These are phyloP conservation scores for Okapia johnstoni DNA, from an alignment of 2,113 vertebrate genomes.

Conservation along the genomic window DNA sequence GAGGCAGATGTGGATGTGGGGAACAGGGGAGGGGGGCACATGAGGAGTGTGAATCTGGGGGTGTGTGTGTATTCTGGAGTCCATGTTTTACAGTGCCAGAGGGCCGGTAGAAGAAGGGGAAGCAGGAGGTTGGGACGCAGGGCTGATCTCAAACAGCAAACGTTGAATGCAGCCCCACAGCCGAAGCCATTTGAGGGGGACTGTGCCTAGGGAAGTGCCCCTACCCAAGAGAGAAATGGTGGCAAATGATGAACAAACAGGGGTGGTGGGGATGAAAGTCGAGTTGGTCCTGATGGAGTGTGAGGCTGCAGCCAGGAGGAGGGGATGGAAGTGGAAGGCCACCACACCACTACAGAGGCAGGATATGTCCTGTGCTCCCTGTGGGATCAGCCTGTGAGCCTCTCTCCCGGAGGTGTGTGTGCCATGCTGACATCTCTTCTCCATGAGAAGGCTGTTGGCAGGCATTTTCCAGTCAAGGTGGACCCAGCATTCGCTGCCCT, in stretches of 20 bases:
- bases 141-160: neutral
- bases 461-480: neutral
- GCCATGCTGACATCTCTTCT: neutral
- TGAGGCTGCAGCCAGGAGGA: neutral
- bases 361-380: neutral
- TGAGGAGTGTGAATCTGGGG: neutral
- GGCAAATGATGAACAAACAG: neutral
- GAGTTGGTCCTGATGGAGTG: neutral
- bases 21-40: too few relatives aligned
- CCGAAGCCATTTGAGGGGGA: neutral
- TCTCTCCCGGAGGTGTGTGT: rapidly evolving
- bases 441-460: too few relatives aligned
- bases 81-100: too few relatives aligned
- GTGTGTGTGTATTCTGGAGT: neutral
- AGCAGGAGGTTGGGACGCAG: neutral
- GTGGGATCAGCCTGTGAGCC: rapidly evolving
- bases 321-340: neutral
- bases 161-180: neutral
- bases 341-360: too few relatives aligned
- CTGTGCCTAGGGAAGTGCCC: rapidly evolving
- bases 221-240: neutral
- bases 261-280: neutral
- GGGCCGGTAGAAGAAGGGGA: neutral
- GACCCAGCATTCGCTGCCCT: neutral
- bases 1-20: neutral